Percentiles rank a stretch among this genome's conserved stretches.
Evolutionary conservation across 2,888 invertebrate species (phyloP).

Genomic region (Autographa gamma): DNA sequence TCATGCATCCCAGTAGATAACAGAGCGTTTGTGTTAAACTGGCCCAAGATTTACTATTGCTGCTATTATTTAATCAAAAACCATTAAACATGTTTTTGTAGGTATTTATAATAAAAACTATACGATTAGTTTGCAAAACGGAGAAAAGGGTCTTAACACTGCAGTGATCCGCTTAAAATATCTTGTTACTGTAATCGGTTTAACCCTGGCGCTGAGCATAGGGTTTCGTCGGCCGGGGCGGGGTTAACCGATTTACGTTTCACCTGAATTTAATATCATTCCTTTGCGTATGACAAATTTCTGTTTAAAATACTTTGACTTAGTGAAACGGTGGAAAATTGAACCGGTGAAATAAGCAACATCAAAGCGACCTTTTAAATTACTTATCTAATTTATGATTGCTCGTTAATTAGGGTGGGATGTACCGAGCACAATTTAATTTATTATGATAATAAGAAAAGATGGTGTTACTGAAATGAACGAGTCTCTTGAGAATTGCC

Average conservation of each 20-base stretch:
- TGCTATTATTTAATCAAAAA: background rate
- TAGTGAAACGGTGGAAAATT: slow-evolving; percentile 47
- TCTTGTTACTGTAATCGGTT: slow-evolving; percentile 85
- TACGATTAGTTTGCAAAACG: slow-evolving; percentile 49
- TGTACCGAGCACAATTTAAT: slow-evolving; percentile 25
- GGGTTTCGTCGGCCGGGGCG: slow-evolving; percentile 64
- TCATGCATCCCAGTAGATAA: no score
- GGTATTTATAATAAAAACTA: slow-evolving; percentile 30
- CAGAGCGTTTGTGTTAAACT: no score
- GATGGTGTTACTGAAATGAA: slow-evolving; percentile 23
- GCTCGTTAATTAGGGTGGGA: slow-evolving; percentile 50
- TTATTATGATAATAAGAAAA: slow-evolving; percentile 37
- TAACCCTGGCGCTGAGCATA: slow-evolving; percentile 72
- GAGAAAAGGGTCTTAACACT: slow-evolving; percentile 62
- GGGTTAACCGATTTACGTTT: slow-evolving; percentile 74
- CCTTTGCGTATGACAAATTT: slow-evolving; percentile 61
- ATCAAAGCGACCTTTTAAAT: slow-evolving; percentile 51
- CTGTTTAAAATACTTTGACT: slow-evolving; percentile 57
- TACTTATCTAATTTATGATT: slow-evolving; percentile 54
- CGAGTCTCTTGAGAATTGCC: slow-evolving; percentile 11
- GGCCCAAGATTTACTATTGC: background rate
- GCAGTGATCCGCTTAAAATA: slow-evolving; percentile 79
- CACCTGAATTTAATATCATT: slow-evolving; percentile 72
- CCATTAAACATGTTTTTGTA: background rate
- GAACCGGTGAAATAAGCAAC: slow-evolving; percentile 22